These are phyloP conservation scores for Macropus fuliginosus DNA, from an alignment of 2,797 vertebrate species.

Conservation along the genomic window DNA sequence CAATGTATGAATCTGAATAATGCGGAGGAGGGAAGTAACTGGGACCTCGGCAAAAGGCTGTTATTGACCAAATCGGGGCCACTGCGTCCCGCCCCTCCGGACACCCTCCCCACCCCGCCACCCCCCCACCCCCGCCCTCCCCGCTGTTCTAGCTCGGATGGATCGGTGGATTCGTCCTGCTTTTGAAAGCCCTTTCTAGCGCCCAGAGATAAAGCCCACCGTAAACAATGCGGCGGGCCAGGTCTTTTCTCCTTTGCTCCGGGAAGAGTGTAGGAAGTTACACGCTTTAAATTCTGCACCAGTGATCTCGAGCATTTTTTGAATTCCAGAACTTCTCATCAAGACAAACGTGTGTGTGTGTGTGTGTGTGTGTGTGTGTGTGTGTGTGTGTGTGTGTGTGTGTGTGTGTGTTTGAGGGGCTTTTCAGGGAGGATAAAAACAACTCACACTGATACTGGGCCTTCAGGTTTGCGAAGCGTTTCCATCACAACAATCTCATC, in stretches of 20 bases:
- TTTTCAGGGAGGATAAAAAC: not conserved
- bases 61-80: slow-evolving; percentile 70
- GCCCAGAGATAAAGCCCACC: not conserved
- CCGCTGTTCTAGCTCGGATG: not conserved
- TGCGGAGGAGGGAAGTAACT: slow-evolving; percentile 78
- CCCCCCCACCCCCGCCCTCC: not conserved
- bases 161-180: not conserved
- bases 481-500: not conserved
- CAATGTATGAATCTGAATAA: slow-evolving; percentile 85
- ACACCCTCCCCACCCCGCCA: too few relatives aligned
- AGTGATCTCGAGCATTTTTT: not conserved
- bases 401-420: too few relatives aligned
- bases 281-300: not conserved
- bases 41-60: slow-evolving; percentile 74
- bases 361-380: not conserved
- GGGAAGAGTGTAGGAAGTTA: not conserved
- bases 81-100: slow-evolving; percentile 55
- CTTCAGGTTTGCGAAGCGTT: not conserved
- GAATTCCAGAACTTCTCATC: not conserved
- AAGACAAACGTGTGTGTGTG: not conserved
- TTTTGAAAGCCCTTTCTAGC: not conserved
- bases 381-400: too few relatives aligned
- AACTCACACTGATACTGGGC: not conserved
- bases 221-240: not conserved
- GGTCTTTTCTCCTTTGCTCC: not conserved